Evolutionary conservation across 2,797 vertebrate genomes (phyloP).

Genomic region (Rhinoraja longicauda): DNA sequence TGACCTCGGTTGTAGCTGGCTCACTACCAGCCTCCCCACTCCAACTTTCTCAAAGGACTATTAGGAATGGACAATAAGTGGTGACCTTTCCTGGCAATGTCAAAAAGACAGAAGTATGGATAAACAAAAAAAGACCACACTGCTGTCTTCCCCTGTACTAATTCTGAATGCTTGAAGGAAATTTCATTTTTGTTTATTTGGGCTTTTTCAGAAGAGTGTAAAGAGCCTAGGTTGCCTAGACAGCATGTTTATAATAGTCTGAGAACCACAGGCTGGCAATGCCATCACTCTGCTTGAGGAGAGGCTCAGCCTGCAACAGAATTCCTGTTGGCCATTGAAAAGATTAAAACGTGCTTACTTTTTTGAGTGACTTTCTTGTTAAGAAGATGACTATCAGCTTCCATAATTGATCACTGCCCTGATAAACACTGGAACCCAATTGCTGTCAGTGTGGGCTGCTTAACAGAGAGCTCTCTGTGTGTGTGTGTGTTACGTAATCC

Average conservation of each 20-base stretch:
- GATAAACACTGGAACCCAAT: background rate
- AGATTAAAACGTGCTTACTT: background rate
- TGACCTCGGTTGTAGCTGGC: too few species aligned
- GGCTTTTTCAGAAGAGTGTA: background rate
- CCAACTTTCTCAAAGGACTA: too few species aligned
- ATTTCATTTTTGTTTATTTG: background rate
- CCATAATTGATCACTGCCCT: background rate
- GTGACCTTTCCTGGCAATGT: too few species aligned
- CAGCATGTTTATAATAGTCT: background rate
- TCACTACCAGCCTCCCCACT: too few species aligned
- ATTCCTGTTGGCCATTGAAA: background rate
- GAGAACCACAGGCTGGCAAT: background rate
- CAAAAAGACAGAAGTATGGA: too few species aligned
- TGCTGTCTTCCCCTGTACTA: background rate
- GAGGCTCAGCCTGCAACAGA: background rate
- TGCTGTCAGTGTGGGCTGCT: background rate
- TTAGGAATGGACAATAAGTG: too few species aligned
- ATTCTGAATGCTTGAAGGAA: background rate
- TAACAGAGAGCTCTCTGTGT: background rate
- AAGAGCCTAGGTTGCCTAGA: background rate
- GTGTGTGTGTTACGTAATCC: conserved; percentile 18
- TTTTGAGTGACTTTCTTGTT: background rate
- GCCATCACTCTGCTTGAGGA: background rate
- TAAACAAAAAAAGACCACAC: too few species aligned
- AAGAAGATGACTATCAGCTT: background rate